Conservation (phyloP, 2,113 vertebrate genomes). For the Pterocles burchelli region DNA sequence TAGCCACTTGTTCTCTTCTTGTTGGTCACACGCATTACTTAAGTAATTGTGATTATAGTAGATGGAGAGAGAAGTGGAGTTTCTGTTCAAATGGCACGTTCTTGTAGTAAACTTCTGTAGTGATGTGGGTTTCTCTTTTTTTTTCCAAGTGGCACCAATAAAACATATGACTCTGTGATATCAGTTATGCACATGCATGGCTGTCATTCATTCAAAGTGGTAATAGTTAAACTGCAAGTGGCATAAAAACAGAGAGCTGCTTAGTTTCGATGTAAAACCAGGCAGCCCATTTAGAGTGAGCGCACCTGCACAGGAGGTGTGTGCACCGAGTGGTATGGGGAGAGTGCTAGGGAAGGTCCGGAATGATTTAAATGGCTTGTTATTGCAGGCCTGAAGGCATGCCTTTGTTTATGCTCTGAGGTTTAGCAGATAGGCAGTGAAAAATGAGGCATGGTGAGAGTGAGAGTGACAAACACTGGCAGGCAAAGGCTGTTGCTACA, state of each 20-base stretch:
- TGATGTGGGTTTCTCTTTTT: neutral
- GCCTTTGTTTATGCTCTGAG: neutral
- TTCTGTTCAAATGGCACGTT: neutral
- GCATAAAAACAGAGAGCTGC: neutral
- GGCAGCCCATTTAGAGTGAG: neutral
- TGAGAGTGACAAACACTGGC: neutral
- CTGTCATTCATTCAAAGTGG: neutral
- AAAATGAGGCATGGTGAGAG: neutral
- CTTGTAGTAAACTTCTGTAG: neutral
- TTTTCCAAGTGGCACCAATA: neutral
- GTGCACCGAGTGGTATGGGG: neutral
- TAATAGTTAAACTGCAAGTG: neutral
- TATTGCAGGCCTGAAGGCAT: neutral
- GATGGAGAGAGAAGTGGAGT: neutral
- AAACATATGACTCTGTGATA: neutral
- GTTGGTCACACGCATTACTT: neutral
- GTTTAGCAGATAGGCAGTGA: neutral
- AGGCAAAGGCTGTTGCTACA: neutral
- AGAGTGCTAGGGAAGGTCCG: neutral
- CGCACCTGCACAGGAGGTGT: rapidly evolving
- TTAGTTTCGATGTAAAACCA: neutral
- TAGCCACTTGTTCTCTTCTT: neutral
- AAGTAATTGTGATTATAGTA: neutral
- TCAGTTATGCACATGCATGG: neutral
- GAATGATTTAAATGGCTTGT: neutral